These are phyloP conservation scores for Sepiola atlantica DNA, from an alignment of 2,888 invertebrate genomes.

Conservation along the genomic window DNA sequence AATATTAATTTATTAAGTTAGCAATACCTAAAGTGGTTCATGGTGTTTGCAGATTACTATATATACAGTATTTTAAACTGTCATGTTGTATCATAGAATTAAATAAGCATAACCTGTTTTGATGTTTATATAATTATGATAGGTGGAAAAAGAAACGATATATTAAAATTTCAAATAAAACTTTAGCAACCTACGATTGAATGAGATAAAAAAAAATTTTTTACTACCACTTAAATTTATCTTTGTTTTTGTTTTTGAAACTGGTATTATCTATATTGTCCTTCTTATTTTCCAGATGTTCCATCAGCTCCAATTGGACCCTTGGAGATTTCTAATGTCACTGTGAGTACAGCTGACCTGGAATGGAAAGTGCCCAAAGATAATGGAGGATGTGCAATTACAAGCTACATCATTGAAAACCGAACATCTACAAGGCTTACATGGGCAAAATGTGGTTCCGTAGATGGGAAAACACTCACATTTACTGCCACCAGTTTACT, in stretches of 20 bases:
- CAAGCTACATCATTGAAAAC: constrained; percentile 76
- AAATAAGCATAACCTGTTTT: too few relatives aligned
- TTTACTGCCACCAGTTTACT: constrained; percentile 79
- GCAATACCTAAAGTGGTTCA: too few relatives aligned
- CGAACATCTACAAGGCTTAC: constrained; percentile 84
- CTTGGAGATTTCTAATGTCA: constrained; percentile 84
- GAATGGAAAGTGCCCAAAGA: constrained; percentile 73
- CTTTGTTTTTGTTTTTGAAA: neutral
- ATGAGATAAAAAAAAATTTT: too few relatives aligned
- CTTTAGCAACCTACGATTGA: too few relatives aligned
- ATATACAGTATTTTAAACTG: too few relatives aligned
- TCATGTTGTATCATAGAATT: too few relatives aligned
- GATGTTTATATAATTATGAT: too few relatives aligned
- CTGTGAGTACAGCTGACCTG: constrained; percentile 89
- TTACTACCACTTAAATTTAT: too few relatives aligned
- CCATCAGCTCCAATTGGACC: constrained; percentile 91
- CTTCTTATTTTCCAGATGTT: constrained; percentile 79
- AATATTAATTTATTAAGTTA: too few relatives aligned
- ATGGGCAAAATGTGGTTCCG: constrained; percentile 81
- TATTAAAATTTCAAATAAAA: too few relatives aligned
- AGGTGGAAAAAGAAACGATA: too few relatives aligned
- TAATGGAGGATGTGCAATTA: constrained; percentile 72
- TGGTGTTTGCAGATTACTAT: too few relatives aligned
- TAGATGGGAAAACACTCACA: constrained; percentile 57
- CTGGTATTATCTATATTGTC: neutral